phyloP scores from a whole-genome alignment of 1,140 invertebrate genomes.

The Melitaea cinxia region DNA sequence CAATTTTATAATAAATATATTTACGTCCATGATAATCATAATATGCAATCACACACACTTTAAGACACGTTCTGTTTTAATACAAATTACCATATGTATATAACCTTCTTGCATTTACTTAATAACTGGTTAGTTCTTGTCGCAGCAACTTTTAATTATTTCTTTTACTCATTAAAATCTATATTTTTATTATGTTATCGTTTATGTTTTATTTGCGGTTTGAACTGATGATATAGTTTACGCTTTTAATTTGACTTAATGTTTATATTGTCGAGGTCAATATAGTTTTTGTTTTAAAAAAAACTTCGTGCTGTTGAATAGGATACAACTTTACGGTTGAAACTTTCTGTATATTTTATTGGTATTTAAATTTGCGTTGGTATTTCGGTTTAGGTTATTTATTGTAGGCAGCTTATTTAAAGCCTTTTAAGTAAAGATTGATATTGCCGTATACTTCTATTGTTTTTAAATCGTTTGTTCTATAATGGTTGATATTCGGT shows the following conservation, averaged over 20 bases:
- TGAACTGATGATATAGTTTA: constrained; percentile 16
- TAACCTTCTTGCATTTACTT: constrained; percentile 7
- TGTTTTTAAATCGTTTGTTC: no score
- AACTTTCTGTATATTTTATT: background rate
- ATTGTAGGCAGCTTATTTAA: background rate
- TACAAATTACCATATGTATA: background rate
- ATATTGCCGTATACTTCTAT: no score
- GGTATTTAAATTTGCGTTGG: background rate
- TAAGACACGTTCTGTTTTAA: background rate
- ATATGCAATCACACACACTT: background rate
- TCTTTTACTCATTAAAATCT: constrained; percentile 20
- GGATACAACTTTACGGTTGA: background rate
- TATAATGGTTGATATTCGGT: no score
- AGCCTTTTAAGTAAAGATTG: background rate
- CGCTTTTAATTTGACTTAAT: constrained; percentile 18
- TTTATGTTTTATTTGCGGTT: constrained; percentile 16
- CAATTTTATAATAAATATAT: background rate
- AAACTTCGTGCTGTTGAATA: no score
- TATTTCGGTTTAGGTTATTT: background rate
- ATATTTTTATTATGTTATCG: constrained; percentile 31
- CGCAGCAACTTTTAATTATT: constrained; percentile 21
- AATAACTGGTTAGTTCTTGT: constrained; percentile 18
- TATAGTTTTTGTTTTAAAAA: no score
- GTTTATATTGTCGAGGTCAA: background rate
- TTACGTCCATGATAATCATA: background rate